Evolutionary conservation across 2,797 vertebrate genomes (phyloP), one percentile per base, ranked within the genome.

Genomic region (Acomys russatus): DNA sequence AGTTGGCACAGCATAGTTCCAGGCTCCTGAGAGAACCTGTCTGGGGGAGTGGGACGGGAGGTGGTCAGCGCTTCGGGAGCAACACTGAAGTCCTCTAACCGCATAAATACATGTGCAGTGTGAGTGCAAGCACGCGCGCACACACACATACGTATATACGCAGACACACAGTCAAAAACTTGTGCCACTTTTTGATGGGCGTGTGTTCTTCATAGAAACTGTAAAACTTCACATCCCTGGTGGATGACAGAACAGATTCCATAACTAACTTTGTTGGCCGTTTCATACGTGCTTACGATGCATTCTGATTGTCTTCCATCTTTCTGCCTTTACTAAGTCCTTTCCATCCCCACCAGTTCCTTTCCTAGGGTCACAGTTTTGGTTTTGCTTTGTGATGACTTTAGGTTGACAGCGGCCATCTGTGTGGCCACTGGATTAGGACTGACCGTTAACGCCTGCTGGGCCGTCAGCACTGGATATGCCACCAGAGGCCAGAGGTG

Each of bases 171-270:
- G 28, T 28, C 30, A 51, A 68, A 38, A 51, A 33, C 25, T 14
- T 66, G 9, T 18, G 38, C 38, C 15, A 11, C n/a, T 99, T 95
- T 92, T 99, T 97, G 99, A 99, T 98, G 99, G 99, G 99, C 99
- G 44, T 97, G 99, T 99, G 99, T 99, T 97, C 99, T 99, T 79
- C 99, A 99, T 98, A 98, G 99, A 91, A 99, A 99, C 97, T 98
- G 99, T 97, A 99, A 99, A 68, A n/a, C 78, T n/a, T 22, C 17
- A 95, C 99, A 97, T 98, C 99, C 15, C 98, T 99, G 97, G 99
- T 99, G 66, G 99, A 99, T 98, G 99, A 99, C 97, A 99, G 9
- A 99, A 96, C 98, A 51, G 63, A 25, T 33, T 66, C 22, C 6
- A 1, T 49, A 49, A 33, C 38, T 66, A 12, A 84, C 49, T 49